Percentiles rank a stretch among this genome's conserved stretches.
phyloP scores from a whole-genome alignment of 2,113 vertebrate genomes.

The Onychorhynchus coronatus region DNA sequence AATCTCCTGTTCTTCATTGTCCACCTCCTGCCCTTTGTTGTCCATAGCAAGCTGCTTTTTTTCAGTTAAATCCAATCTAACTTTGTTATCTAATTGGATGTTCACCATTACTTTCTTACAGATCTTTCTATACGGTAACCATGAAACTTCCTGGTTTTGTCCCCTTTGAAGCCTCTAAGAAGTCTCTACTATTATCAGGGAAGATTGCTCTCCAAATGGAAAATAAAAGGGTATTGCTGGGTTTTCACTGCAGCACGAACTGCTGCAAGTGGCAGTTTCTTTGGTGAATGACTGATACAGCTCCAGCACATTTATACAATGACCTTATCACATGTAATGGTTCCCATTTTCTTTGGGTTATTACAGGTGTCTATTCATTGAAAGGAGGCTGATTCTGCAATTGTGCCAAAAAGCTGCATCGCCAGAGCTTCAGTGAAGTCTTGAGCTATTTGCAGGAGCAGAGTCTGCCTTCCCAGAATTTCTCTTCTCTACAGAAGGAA shows the following conservation, averaged over 20 bases:
- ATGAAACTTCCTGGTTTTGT: neutral
- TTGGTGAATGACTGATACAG: neutral
- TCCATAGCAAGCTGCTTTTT: neutral
- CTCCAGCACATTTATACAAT: neutral
- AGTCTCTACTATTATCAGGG: neutral
- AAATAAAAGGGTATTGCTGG: neutral
- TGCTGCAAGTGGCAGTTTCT: neutral
- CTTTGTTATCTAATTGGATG: neutral
- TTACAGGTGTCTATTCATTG: neutral
- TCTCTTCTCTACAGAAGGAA: neutral
- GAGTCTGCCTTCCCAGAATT: neutral
- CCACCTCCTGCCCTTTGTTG: neutral
- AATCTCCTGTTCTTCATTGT: neutral
- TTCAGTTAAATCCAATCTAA: neutral
- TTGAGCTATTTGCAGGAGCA: neutral
- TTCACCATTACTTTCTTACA: neutral
- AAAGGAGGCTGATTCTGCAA: neutral
- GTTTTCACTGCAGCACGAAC: neutral
- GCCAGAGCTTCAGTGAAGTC: neutral
- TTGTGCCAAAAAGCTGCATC: neutral
- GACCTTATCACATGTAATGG: accelerated
- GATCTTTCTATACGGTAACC: neutral
- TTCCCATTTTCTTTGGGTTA: neutral
- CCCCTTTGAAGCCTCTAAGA: neutral
- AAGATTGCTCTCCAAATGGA: neutral